phyloP scores from a whole-genome alignment of 2,888 invertebrate species.

The Pyrgus malvae region DNA sequence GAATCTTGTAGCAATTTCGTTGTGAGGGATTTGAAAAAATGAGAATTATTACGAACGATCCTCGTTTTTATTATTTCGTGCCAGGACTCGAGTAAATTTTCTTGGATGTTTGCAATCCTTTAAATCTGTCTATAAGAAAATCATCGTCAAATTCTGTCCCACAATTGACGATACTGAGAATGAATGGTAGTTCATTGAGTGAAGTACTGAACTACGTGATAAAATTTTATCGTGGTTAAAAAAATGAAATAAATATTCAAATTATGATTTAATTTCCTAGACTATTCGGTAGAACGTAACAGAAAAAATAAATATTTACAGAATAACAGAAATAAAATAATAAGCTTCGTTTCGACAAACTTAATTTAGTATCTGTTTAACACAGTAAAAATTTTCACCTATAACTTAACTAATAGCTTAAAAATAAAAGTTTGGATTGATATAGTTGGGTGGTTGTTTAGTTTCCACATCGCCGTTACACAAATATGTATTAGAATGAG shows the following conservation, averaged over 20 bases:
- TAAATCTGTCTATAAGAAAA: slow-evolving; percentile 2
- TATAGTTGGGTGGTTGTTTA: too few species aligned
- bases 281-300: background rate
- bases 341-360: background rate
- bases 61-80: slow-evolving; percentile 19
- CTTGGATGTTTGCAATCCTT: slow-evolving; percentile 10
- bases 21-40: slow-evolving; percentile 14
- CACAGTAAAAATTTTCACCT: too few species aligned
- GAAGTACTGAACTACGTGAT: slow-evolving; percentile 21
- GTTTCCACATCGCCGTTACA: too few species aligned
- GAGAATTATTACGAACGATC: slow-evolving; percentile 4
- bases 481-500: too few species aligned
- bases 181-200: slow-evolving; percentile 14
- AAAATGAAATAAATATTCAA: background rate
- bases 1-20: slow-evolving; percentile 28
- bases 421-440: too few species aligned
- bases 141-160: slow-evolving; percentile 8
- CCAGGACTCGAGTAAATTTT: slow-evolving; percentile 18
- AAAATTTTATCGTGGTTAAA: background rate
- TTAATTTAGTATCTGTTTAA: background rate
- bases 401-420: too few species aligned
- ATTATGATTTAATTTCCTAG: background rate
- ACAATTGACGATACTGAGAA: slow-evolving; percentile 12
- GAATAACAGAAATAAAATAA: background rate
- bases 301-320: slow-evolving; percentile 13